phyloP scores from a whole-genome alignment of 2,113 vertebrate species.

The Passer montanus region DNA sequence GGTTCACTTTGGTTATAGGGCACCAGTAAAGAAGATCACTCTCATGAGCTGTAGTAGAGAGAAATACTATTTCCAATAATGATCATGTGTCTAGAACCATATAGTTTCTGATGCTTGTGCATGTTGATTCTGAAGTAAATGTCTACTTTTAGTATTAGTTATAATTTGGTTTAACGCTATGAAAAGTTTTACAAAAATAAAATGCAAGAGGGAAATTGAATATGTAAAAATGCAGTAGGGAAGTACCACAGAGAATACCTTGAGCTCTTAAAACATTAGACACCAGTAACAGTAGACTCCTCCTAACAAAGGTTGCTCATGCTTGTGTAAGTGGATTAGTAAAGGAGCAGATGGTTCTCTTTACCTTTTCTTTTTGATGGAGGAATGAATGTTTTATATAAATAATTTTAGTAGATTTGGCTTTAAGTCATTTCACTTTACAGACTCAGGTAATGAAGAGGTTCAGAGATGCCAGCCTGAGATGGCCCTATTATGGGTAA shows the following conservation, averaged over 20 bases:
- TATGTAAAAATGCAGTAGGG: neutral
- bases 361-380: neutral
- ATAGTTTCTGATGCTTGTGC: neutral
- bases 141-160: neutral
- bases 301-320: neutral
- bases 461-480: neutral
- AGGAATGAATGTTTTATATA: neutral
- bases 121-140: neutral
- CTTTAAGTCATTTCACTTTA: neutral
- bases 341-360: neutral
- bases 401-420: neutral
- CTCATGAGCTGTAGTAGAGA: neutral
- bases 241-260: neutral
- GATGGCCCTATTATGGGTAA: neutral
- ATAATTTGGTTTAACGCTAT: neutral
- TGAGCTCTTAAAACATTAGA: neutral
- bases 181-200: neutral
- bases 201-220: neutral
- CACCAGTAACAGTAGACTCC: neutral
- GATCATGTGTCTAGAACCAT: neutral
- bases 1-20: neutral
- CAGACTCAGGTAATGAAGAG: neutral
- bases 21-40: neutral
- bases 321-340: neutral
- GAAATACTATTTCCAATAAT: neutral